Conservation (phyloP, 2,113 vertebrate genomes). For the Sterna hirundo region DNA sequence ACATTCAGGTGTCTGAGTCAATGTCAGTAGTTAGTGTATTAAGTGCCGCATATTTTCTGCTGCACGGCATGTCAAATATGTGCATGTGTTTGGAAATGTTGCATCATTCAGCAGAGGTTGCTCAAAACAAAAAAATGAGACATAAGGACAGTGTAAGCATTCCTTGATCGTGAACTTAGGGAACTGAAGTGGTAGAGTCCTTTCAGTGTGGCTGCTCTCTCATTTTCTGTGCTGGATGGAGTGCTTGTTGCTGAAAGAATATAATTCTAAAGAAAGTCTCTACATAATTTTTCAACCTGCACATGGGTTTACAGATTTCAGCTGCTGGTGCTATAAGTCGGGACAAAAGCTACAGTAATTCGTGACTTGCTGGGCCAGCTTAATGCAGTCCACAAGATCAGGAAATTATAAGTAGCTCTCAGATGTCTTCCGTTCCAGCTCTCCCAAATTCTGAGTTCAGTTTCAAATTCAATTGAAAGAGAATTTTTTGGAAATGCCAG, state of each 20-base stretch:
- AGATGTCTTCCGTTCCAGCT: background rate
- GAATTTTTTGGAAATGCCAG: background rate
- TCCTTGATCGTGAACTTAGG: background rate
- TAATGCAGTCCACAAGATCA: background rate
- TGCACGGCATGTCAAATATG: background rate
- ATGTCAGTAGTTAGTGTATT: background rate
- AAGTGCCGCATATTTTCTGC: background rate
- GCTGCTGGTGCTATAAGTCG: background rate
- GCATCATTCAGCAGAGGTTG: background rate
- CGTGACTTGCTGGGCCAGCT: background rate
- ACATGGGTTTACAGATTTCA: background rate
- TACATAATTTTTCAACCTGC: background rate
- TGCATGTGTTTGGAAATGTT: background rate
- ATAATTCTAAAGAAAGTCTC: background rate
- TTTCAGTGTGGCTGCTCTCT: background rate
- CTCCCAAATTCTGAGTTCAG: background rate
- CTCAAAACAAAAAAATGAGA: background rate
- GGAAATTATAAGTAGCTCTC: background rate
- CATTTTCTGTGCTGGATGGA: background rate
- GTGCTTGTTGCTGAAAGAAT: background rate
- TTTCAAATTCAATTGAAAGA: background rate
- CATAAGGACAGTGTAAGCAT: background rate
- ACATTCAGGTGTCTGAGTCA: background rate
- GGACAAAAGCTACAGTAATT: background rate
- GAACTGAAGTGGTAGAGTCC: background rate